Evolutionary conservation across 1,140 invertebrate species (phyloP).

Genomic region (Drosophila dunni): DNA sequence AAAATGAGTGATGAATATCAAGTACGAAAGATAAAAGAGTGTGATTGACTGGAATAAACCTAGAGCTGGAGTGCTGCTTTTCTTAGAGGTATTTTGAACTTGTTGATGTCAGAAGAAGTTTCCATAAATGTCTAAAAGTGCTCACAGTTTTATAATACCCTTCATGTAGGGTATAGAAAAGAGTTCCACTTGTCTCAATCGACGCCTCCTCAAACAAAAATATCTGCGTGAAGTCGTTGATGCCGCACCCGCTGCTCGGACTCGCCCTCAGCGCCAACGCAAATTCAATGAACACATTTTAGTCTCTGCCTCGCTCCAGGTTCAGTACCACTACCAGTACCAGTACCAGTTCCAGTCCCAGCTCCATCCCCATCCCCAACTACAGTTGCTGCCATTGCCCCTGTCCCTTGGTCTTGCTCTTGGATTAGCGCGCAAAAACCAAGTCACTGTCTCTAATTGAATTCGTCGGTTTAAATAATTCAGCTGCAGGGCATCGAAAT

Average conservation of each 20-base stretch:
- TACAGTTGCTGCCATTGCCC: not conserved
- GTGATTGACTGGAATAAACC: too few relatives aligned
- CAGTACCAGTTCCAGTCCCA: not conserved
- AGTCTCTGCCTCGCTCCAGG: not conserved
- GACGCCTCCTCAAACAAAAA: conserved; percentile 54
- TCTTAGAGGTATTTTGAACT: too few relatives aligned
- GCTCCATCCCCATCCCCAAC: not conserved
- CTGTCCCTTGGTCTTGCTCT: not conserved
- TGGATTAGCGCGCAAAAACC: conserved; percentile 76
- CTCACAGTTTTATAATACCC: too few relatives aligned
- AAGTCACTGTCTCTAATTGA: conserved; percentile 84
- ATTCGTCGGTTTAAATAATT: conserved; percentile 85
- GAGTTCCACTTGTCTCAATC: conserved; percentile 74
- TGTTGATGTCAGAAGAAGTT: too few relatives aligned
- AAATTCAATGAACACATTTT: conserved; percentile 59
- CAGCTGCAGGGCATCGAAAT: conserved; percentile 82
- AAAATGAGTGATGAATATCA: not conserved
- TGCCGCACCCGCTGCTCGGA: conserved; percentile 70
- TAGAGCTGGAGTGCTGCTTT: too few relatives aligned
- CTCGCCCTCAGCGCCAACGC: conserved; percentile 81
- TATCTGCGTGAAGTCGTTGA: conserved; percentile 60
- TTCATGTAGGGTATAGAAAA: conserved; percentile 10
- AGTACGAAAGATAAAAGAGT: too few relatives aligned
- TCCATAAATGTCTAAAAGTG: too few relatives aligned
- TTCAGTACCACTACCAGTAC: too few relatives aligned